Base-by-base conservation (phyloP, 2,888 invertebrate species). In the Sarcophaga subvicina region DNA sequence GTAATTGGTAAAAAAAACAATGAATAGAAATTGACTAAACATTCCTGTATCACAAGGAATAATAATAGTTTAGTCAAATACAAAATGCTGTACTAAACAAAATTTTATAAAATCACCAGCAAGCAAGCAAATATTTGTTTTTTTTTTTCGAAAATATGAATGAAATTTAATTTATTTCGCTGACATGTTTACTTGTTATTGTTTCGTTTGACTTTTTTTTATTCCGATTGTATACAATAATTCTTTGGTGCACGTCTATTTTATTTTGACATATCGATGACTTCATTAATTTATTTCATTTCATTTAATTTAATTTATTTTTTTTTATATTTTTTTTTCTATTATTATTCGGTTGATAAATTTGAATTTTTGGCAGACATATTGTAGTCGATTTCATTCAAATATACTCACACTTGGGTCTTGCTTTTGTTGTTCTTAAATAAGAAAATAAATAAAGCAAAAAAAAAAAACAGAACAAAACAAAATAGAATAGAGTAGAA, bases 331-430 rank as follows among this genome's bases (percentile, higher is more conserved):
- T 0, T 64, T 27, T 25, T 4, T 27, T 64, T 4, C 14, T 64
- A 12, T 25, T 25, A 25, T 64, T 25, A 10, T 59, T 59, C 59
- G 37, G 37, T 37, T 37, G 37, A 37, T 70, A 67, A n/a, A 47
- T 67, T 45, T 11, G 12, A 67, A 45, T 12, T 37, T 37, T n/a
- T 37, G 59, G 59, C 37, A 67, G 70, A 71, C 63, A 71, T 25
- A 45, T 11, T 71, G 66, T 75, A 67, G 17, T 72, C 72, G 5
- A 60, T 72, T 72, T 72, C 62, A 72, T 60, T 62, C 20, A 37
- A 71, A 54, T 71, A 17, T 27, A 3, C 14, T 37, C 37, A 37
- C 37, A 37, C 37, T 59, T 70, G 6, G 27, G 22, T 25, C 49
- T 54, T 17, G 47, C 49, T 22, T 70, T 25, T 49, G 22, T 25